These are phyloP conservation scores for Campoplex capitator DNA, from an alignment of 2,888 invertebrate species.

Conservation along the genomic window DNA sequence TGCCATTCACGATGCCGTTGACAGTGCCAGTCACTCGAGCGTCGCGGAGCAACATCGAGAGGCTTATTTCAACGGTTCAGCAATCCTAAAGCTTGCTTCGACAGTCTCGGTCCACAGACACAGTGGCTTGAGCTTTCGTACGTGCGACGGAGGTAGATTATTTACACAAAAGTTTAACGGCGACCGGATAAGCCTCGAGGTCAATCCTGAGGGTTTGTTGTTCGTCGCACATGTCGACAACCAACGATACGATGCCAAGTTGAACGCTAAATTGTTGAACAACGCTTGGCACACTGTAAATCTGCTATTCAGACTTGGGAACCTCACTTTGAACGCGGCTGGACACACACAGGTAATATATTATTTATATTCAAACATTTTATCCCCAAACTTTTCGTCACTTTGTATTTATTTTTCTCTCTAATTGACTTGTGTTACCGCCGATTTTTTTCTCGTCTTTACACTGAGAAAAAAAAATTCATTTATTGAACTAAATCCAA, in stretches of 20 bases:
- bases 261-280: conserved; percentile 90
- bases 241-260: conserved; percentile 87
- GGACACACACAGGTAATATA: conserved; percentile 86
- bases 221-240: conserved; percentile 85
- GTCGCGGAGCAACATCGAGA: conserved; percentile 87
- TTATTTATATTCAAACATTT: background rate
- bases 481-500: background rate
- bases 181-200: conserved; percentile 82
- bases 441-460: too few relatives aligned
- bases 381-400: background rate
- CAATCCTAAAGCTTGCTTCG: conserved; percentile 90
- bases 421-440: too few relatives aligned
- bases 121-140: conserved; percentile 93
- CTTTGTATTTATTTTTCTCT: background rate
- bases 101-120: conserved; percentile 92
- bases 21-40: conserved; percentile 68
- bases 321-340: conserved; percentile 86
- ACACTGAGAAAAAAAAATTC: background rate
- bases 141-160: conserved; percentile 87
- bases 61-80: conserved; percentile 93
- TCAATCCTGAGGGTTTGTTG: conserved; percentile 85
- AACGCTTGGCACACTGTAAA: conserved; percentile 93
- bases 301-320: conserved; percentile 87
- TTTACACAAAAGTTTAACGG: conserved; percentile 83
- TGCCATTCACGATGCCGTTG: conserved; percentile 69